Evolutionary conservation across 2,888 invertebrate genomes (phyloP).

Genomic region (Chrysotoxum bicinctum): DNA sequence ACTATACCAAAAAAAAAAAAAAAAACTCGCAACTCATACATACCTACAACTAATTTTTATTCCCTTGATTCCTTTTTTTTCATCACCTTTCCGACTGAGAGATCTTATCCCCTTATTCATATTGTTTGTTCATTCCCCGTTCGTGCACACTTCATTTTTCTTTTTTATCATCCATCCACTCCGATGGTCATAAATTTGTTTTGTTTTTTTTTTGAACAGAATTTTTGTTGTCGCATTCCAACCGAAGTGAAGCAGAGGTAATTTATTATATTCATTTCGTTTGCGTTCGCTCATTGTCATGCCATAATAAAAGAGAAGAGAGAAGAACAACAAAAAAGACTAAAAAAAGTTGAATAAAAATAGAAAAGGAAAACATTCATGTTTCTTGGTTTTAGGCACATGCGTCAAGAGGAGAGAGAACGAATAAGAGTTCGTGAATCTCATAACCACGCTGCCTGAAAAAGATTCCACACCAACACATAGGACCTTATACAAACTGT

Average conservation of each 20-base stretch:
- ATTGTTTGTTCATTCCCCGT: conserved; percentile 22
- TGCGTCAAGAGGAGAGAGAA: conserved; percentile 67
- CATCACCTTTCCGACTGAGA: not conserved
- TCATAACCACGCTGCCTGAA: conserved; percentile 57
- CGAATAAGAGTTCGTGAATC: conserved; percentile 18
- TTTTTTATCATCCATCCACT: conserved; percentile 31
- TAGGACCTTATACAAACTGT: conserved; percentile 48
- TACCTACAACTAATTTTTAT: not conserved
- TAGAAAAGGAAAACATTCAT: conserved; percentile 16
- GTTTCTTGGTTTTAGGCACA: conserved; percentile 30
- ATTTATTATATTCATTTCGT: conserved; percentile 73
- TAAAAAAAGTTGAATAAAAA: conserved; percentile 21
- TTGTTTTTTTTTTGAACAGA: not conserved
- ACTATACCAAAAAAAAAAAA: not conserved
- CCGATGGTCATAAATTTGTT: conserved; percentile 7
- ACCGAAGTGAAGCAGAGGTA: conserved; percentile 54
- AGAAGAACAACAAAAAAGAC: not conserved
- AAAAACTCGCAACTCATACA: conserved; percentile 18
- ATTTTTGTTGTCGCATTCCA: conserved; percentile 67
- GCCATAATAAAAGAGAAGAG: conserved; percentile 18
- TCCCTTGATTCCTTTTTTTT: conserved; percentile 16
- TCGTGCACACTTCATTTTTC: conserved; percentile 52
- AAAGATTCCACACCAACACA: conserved; percentile 74
- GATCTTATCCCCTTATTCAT: conserved; percentile 33
- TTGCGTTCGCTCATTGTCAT: conserved; percentile 62